These are phyloP conservation scores for Clanis bilineata DNA, from an alignment of 2,888 invertebrate species.

Conservation along the genomic window DNA sequence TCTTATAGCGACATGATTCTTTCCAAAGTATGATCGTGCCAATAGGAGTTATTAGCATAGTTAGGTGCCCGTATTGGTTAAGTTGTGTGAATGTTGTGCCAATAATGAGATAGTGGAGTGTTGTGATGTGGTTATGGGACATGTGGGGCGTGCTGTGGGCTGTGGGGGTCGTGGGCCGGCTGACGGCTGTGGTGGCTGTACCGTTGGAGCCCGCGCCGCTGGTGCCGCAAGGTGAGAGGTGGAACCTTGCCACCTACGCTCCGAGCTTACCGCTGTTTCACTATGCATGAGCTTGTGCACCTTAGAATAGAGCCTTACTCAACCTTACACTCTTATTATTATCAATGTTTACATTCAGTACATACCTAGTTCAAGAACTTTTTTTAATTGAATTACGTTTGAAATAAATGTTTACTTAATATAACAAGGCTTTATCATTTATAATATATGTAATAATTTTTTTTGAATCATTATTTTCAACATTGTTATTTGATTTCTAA, in stretches of 20 bases:
- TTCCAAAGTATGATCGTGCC: conserved; percentile 79
- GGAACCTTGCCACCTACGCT: conserved; percentile 65
- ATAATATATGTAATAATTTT: background rate
- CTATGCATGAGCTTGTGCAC: conserved; percentile 49
- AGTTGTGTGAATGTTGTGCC: conserved; percentile 80
- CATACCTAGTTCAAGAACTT: background rate
- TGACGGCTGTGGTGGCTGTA: conserved; percentile 62
- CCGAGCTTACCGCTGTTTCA: conserved; percentile 28
- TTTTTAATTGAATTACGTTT: background rate
- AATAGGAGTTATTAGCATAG: conserved; percentile 76
- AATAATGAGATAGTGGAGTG: conserved; percentile 82
- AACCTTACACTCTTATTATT: background rate
- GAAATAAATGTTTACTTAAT: background rate
- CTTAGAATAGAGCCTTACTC: conserved; percentile 22
- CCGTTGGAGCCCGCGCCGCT: conserved; percentile 70
- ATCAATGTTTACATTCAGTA: background rate
- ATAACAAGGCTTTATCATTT: background rate
- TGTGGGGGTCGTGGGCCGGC: conserved; percentile 65
- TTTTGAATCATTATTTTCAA: too few species aligned
- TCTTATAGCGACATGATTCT: conserved; percentile 64
- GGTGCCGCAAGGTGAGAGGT: conserved; percentile 74
- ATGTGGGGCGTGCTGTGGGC: conserved; percentile 78
- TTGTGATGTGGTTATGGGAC: conserved; percentile 81
- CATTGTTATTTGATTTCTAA: too few species aligned
- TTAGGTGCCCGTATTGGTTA: conserved; percentile 77